Percentiles rank a stretch among this genome's conserved stretches.
Evolutionary conservation across 2,888 invertebrate species (phyloP).

Genomic region (Metacarcinus magister): DNA sequence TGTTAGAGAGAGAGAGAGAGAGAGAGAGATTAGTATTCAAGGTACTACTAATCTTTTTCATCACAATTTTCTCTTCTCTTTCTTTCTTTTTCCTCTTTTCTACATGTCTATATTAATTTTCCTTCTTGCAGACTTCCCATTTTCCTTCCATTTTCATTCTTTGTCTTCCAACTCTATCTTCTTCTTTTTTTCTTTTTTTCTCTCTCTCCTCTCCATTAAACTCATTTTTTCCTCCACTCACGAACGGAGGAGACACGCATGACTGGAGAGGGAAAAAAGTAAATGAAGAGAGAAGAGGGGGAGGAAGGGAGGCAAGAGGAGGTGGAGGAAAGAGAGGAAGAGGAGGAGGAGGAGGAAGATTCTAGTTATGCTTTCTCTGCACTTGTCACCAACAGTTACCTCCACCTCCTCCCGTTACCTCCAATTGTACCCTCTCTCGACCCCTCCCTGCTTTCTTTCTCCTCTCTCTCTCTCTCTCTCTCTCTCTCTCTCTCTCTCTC

Average conservation of each 20-base stretch:
- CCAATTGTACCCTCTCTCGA: too few relatives aligned
- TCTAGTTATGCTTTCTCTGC: slow-evolving; percentile 38
- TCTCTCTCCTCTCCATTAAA: not conserved
- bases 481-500: not conserved
- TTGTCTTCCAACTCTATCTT: not conserved
- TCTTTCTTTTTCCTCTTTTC: not conserved
- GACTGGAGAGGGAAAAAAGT: not conserved
- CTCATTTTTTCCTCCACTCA: not conserved
- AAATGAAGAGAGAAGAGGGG: not conserved
- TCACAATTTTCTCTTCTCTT: not conserved
- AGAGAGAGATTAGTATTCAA: not conserved
- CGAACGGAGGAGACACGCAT: not conserved
- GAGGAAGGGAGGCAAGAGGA: not conserved
- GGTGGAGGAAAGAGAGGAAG: not conserved
- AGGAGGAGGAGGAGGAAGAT: not conserved
- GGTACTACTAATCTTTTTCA: not conserved
- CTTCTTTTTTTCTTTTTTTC: not conserved
- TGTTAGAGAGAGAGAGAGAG: slow-evolving; percentile 26
- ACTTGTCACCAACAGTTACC: slow-evolving; percentile 5
- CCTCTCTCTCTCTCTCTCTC: not conserved
- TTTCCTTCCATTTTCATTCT: not conserved
- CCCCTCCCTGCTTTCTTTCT: not conserved
- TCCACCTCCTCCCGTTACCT: slow-evolving; percentile 13
- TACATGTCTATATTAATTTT: not conserved
- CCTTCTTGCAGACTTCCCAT: not conserved